These are phyloP conservation scores for Cyaniris semiargus DNA, from an alignment of 2,888 invertebrate genomes.

Conservation along the genomic window DNA sequence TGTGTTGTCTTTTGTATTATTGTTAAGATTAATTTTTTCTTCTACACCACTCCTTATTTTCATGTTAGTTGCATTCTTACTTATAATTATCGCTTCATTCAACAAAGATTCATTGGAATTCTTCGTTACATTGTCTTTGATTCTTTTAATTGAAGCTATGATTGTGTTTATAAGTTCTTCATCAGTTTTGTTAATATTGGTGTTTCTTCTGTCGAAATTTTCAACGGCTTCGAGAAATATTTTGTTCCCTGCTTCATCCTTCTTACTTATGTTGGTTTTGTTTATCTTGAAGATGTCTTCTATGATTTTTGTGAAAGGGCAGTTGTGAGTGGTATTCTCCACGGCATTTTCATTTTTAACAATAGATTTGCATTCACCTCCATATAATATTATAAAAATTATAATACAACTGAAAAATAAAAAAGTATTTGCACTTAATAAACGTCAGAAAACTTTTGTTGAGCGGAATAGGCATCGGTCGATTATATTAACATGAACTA, in stretches of 20 bases:
- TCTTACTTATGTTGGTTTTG: slow-evolving; percentile 48
- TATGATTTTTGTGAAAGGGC: slow-evolving; percentile 68
- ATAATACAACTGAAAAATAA: slow-evolving; percentile 5
- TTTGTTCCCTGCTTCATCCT: slow-evolving; percentile 77
- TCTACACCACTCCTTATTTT: slow-evolving; percentile 64
- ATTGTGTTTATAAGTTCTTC: slow-evolving; percentile 68
- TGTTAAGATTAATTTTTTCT: slow-evolving; percentile 54
- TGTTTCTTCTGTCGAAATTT: slow-evolving; percentile 57
- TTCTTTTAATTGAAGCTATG: slow-evolving; percentile 70
- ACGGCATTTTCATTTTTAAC: slow-evolving; percentile 41
- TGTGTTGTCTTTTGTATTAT: slow-evolving; percentile 35
- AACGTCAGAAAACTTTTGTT: not conserved
- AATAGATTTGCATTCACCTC: slow-evolving; percentile 44
- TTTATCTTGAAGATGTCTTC: slow-evolving; percentile 71
- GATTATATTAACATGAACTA: too few relatives aligned
- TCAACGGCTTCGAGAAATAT: slow-evolving; percentile 80
- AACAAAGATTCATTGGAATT: slow-evolving; percentile 51
- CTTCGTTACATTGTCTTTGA: slow-evolving; percentile 63
- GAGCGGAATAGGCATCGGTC: too few relatives aligned
- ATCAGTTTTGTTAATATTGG: slow-evolving; percentile 54
- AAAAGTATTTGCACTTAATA: not conserved
- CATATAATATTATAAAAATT: slow-evolving; percentile 42
- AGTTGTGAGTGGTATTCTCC: slow-evolving; percentile 55
- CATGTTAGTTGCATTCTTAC: slow-evolving; percentile 44
- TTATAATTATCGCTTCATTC: slow-evolving; percentile 69